Conservation (phyloP, 1,140 invertebrate genomes). For the Metopolophium dirhodum region DNA sequence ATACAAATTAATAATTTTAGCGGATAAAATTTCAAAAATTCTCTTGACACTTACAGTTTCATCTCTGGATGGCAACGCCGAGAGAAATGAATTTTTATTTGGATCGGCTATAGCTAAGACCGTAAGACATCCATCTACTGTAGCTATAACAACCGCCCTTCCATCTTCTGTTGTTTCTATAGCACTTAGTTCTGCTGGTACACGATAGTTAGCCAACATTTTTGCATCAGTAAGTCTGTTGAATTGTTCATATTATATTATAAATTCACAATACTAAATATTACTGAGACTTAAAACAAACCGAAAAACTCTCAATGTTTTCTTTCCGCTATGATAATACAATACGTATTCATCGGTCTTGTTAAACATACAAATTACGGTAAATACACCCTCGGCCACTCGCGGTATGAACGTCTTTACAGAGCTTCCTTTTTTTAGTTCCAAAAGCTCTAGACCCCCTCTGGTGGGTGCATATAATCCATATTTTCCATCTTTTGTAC, state of each 20-base stretch:
- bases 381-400: slow-evolving; percentile 96
- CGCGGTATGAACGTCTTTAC: slow-evolving; percentile 87
- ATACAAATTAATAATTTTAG: background rate
- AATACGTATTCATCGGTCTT: slow-evolving; percentile 93
- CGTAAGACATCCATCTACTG: slow-evolving; percentile 91
- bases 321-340: slow-evolving; percentile 94
- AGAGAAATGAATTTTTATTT: slow-evolving; percentile 70
- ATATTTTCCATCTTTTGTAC: slow-evolving; percentile 85
- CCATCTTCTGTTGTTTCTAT: slow-evolving; percentile 84
- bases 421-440: slow-evolving; percentile 81
- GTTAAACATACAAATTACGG: slow-evolving; percentile 92
- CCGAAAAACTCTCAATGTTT: slow-evolving; percentile 91
- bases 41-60: slow-evolving; percentile 66
- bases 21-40: background rate
- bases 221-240: slow-evolving; percentile 80
- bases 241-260: slow-evolving; percentile 55
- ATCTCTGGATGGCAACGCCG: slow-evolving; percentile 74
- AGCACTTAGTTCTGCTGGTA: slow-evolving; percentile 89
- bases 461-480: slow-evolving; percentile 89
- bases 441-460: slow-evolving; percentile 90
- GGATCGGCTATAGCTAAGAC: slow-evolving; percentile 91
- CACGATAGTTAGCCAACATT: slow-evolving; percentile 90
- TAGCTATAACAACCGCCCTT: slow-evolving; percentile 82
- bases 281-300: slow-evolving; percentile 61
- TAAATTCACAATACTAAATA: background rate